These are phyloP conservation scores for Tragelaphus scriptus DNA, from an alignment of 2,113 vertebrate genomes.

Conservation along the genomic window DNA sequence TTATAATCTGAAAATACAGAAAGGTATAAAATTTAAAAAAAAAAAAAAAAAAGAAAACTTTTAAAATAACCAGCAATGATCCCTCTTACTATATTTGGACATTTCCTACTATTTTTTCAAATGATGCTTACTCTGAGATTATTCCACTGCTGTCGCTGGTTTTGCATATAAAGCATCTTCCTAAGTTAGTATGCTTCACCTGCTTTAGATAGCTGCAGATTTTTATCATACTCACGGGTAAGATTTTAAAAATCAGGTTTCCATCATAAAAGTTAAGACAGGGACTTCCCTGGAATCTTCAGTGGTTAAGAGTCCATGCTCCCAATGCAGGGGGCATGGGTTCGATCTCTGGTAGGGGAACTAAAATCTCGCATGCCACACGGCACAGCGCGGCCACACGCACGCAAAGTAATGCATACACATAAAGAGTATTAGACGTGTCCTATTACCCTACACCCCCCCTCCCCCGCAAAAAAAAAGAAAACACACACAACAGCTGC, in stretches of 20 bases:
- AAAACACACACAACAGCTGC: too few species aligned
- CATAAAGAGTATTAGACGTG: background rate
- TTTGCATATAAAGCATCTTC: background rate
- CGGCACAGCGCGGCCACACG: background rate
- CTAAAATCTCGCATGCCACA: background rate
- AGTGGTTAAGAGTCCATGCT: background rate
- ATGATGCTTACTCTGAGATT: background rate
- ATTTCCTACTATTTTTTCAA: background rate
- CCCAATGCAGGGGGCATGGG: background rate
- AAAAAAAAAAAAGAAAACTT: background rate
- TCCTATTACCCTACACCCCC: background rate
- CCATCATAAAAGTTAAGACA: background rate
- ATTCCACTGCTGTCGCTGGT: background rate
- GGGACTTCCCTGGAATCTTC: background rate
- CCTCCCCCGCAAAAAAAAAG: too few species aligned
- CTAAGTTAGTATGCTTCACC: background rate
- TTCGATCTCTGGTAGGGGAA: background rate
- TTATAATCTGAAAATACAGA: background rate
- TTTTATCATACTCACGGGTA: background rate
- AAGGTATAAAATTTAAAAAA: background rate
- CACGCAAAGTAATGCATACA: fast-evolving
- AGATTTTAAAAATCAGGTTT: background rate
- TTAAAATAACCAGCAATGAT: background rate
- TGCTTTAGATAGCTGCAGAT: background rate
- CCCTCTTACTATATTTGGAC: background rate